Evolutionary conservation across 2,797 vertebrate species (phyloP), one percentile per base, ranked within the genome.

Genomic region (Vireo griseus): DNA sequence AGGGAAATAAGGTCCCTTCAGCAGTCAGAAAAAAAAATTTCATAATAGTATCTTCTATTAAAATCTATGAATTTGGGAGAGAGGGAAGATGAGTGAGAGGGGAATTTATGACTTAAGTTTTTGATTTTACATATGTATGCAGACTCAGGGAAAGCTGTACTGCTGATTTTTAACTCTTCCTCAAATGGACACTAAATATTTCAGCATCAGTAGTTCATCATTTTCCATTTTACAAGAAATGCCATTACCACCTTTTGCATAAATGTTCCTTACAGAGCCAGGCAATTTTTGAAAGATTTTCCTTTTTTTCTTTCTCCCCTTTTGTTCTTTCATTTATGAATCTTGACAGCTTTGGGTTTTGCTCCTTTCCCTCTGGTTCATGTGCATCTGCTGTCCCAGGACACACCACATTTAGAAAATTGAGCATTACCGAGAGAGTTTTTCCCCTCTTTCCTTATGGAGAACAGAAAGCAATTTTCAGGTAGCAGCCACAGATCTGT

Each of bases 401-500:
- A 84, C 68, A 86, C 6, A 44, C 15, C 5, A 10, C 37, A 29
- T 80, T 92, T 86, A 51, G 66, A 91, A 72, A 88, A 86, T 3
- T 19, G 62, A 89, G 82, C 54, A 31, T 63, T 79, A 93, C 11
- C 44, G 62, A 35, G 47, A 28, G 40, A 3, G 7, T 40, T 26
- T 54, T 2, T 1, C 1, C 9, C 20, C 11, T 28, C 42, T 55
- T 72, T 68, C 25, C 82, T 87, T 3, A 1, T 63, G 28, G 51
- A 52, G 48, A 80, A 62, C 0, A 81, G n/a, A 52, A 86, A 95
- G n/a, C 14, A 6, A 72, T 90, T 95, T 94, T 73, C 83, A 95
- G 86, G 68, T 94, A 88, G 74, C 87, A 71, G 95, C 92, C 97
- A 97, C 90, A 95, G 96, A 95, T 96, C 95, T 96, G 92, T 92